Evolutionary conservation across 2,113 vertebrate genomes (phyloP).

Genomic region (Murina feae): DNA sequence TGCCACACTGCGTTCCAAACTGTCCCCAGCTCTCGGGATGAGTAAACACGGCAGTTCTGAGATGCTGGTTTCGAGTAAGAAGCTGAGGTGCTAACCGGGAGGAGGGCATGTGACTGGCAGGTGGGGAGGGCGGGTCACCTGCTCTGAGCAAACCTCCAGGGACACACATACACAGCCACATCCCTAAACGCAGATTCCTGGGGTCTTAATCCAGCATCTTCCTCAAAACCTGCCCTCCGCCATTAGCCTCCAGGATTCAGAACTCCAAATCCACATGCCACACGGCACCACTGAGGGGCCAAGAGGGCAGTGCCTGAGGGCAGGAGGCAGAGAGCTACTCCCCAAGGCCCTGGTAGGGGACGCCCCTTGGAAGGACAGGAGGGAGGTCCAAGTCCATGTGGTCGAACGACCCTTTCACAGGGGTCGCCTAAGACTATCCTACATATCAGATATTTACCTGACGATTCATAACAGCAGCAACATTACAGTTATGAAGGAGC

Average conservation of each 20-base stretch:
- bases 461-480: no score
- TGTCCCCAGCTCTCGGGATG: constrained; percentile 73
- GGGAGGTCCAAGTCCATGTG: no score
- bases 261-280: not conserved
- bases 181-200: not conserved
- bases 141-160: not conserved
- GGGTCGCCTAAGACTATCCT: no score
- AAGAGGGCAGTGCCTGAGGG: not conserved
- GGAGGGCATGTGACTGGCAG: not conserved
- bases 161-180: rapidly evolving
- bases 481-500: no score
- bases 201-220: not conserved
- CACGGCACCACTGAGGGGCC: rapidly evolving
- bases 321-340: not conserved
- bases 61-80: constrained; percentile 24
- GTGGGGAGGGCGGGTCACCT: not conserved
- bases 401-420: no score
- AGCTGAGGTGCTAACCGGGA: not conserved
- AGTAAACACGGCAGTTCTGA: constrained; percentile 55
- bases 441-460: no score
- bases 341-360: not conserved
- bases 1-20: constrained; percentile 32
- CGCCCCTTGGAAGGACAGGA: not conserved
- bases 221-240: not conserved
- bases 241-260: no score